Base-by-base conservation (phyloP, 2,888 invertebrate species). In the Morpho deidamia region DNA sequence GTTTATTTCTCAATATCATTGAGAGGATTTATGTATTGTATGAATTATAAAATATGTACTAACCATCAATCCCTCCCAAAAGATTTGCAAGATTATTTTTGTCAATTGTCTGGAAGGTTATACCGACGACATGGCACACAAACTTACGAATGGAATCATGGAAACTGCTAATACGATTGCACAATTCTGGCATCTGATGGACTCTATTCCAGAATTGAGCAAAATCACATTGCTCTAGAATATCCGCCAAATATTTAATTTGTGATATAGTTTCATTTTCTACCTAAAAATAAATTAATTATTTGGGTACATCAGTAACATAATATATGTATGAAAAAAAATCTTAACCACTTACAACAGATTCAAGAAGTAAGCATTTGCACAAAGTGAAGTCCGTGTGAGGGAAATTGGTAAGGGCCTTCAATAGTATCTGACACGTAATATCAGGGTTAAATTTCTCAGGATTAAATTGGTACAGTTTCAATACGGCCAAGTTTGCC, bases 351-450 rank as follows among this genome's bases (percentile, higher is more conserved):
- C 78, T 81, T 70, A 88, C 88, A 66, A 89, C 86, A 61, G 89
- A 87, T 65, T 96, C 95, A 62, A 96, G 94, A 56, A 99, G 91
- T 53, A 99, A 92, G 80, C 98, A 99, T 85, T 99, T 99, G 90
- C 99, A 99, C 62, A 99, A 91, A 44, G 98, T 97, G 76, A 99
- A 99, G 83, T 99, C 99, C 8, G 99, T 97, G 74, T 99, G 97
- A 0, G 99, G 99, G 66, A 99, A 93, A 82, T 98, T 99, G 8
- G 99, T 99, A 41, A 99, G 88, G 1, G 99, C 97, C 80, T 99
- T 99, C 65, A 99, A 80, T 43, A 99, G 90, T 70, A 99, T 98
- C 72, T 95, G 95, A 64, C 95, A 94, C 2, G 97, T 96, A 38
- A 98, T 94, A 53, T 95, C 94, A 44, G 93, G 89, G 73, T 97